Base-by-base conservation (phyloP, 2,113 vertebrate genomes). In the Pterocles orientalis region DNA sequence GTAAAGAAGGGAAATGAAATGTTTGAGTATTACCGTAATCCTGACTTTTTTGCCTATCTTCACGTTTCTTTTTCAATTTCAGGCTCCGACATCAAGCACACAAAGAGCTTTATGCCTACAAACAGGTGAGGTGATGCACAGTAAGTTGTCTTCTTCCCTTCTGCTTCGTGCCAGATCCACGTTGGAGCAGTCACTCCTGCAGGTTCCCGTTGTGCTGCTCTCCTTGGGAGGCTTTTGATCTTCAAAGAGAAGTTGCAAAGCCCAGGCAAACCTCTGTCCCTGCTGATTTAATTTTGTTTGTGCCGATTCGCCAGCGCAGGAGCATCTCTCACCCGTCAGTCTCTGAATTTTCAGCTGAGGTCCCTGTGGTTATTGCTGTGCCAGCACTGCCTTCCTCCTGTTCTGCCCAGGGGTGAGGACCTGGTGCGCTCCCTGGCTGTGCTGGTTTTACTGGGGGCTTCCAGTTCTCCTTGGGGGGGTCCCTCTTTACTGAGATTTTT, bases 81-180 rank as follows among this genome's bases (percentile, higher is more conserved):
- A 99, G 99, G 98, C 98, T 99, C 97, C 98, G 99, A 90, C 99
- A 99, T 93, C 99, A 99, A 97, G 99, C 99, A 18, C 99, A 99
- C 98, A 99, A 99, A 98, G 99, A 99, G 96, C 98, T 99, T 85
- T 99, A 99, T 92, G 99, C 99, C 90, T 99, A 99, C 98, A 99
- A 99, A 98, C 99, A 99, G 99, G 99, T 99, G 95, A 98, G 98
- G 41, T 45, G 71, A 78, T 43, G 18, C 78, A 26, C 53, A 50
- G 31, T 3, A 2, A 51, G 5, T 25, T 45, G 10, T 17, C 25
- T 0, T 6, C 13, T 54, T 28, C 50, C 86, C 20, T 41, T n/a
- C 7, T 14, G 14, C 43, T 24, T 20, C 1, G 10, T 29, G 18
- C 71, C 72, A 71, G 21, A 69, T n/a, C 25, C 29, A 6, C 1